Evolutionary conservation across 2,113 vertebrate species (phyloP).

Genomic region (Cyanoramphus novaezelandiae): DNA sequence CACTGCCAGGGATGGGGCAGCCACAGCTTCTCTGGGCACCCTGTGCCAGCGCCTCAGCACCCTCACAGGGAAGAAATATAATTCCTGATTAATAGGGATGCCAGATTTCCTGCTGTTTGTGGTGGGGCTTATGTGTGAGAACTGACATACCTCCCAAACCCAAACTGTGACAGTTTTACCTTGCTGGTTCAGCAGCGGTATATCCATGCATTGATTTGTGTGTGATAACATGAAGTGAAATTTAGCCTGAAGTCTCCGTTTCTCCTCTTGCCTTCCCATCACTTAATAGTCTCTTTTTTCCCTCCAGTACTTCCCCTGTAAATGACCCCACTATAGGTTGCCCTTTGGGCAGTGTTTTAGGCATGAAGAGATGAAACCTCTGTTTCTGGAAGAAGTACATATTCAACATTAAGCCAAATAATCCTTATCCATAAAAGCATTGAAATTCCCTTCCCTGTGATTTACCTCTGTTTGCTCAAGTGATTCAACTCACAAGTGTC

Average conservation of each 20-base stretch:
- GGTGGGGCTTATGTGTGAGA: not conserved
- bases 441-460: not conserved
- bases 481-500: not conserved
- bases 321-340: not conserved
- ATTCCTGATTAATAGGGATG: not conserved
- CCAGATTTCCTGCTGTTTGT: not conserved
- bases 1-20: not conserved
- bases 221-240: not conserved
- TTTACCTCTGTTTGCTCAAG: not conserved
- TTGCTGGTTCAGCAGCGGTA: not conserved
- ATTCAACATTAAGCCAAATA: not conserved
- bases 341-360: not conserved
- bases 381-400: not conserved
- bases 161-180: fast-evolving
- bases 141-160: not conserved
- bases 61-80: not conserved
- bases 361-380: not conserved
- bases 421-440: not conserved
- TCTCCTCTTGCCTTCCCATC: not conserved
- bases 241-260: not conserved
- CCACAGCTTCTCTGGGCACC: not conserved
- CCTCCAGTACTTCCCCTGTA: not conserved
- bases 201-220: fast-evolving
- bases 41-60: not conserved
- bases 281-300: not conserved